phyloP scores from a whole-genome alignment of 2,113 vertebrate genomes.

The Tapirus terrestris region DNA sequence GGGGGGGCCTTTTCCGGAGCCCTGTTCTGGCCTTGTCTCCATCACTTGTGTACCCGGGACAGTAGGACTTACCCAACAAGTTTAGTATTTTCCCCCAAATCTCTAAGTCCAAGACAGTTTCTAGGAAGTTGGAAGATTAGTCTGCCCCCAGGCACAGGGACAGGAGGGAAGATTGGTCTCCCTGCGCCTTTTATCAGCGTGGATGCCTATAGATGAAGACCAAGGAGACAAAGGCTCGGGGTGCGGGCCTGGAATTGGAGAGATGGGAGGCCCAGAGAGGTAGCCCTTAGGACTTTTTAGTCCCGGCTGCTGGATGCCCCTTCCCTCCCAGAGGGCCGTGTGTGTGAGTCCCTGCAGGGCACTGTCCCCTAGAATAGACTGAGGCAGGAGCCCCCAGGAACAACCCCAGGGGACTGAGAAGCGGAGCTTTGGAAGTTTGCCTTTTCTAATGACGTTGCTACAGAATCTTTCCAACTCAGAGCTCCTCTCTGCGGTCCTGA shows the following conservation, averaged over 20 bases:
- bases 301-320: rapidly evolving
- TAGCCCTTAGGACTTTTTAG: not conserved
- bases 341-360: too few species aligned
- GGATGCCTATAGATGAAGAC: not conserved
- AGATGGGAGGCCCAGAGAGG: rapidly evolving
- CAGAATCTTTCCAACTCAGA: not conserved
- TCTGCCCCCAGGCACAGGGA: not conserved
- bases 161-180: not conserved
- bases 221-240: not conserved
- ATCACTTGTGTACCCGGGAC: rapidly evolving
- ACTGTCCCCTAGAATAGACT: not conserved
- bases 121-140: not conserved
- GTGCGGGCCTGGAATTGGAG: rapidly evolving
- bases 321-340: not conserved
- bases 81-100: not conserved
- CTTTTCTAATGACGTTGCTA: not conserved
- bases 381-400: not conserved
- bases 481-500: not conserved
- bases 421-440: not conserved
- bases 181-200: not conserved
- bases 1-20: not conserved
- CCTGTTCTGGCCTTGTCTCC: not conserved
- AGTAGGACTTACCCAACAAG: not conserved
- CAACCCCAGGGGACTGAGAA: not conserved
- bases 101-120: not conserved